Conservation (phyloP, 2,113 vertebrate genomes). For the Ceuthmochares aereus region DNA sequence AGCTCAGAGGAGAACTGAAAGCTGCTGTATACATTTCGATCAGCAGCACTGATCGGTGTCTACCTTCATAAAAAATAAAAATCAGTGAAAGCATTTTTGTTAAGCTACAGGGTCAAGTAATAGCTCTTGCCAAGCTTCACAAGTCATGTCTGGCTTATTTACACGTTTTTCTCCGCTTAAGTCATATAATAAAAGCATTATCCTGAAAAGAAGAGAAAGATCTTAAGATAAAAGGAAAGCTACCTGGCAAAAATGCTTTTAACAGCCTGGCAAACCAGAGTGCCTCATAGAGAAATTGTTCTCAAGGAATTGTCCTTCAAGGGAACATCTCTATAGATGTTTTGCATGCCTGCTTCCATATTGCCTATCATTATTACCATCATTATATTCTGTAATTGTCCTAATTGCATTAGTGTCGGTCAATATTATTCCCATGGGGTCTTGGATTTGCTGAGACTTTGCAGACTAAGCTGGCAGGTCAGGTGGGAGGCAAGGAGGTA, state of each 20-base stretch:
- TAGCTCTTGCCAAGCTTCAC: background rate
- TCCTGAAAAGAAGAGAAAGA: background rate
- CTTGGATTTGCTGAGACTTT: background rate
- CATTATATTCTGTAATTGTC: background rate
- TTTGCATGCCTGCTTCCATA: background rate
- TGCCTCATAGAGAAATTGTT: background rate
- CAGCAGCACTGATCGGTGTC: background rate
- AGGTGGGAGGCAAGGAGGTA: background rate
- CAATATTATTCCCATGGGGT: background rate
- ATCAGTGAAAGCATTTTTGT: slow-evolving; percentile 24
- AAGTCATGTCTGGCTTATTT: background rate
- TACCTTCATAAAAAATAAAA: background rate
- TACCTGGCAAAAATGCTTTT: background rate
- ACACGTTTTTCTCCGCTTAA: background rate
- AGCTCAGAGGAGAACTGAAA: background rate
- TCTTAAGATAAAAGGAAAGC: background rate
- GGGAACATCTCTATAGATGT: background rate
- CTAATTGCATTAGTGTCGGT: background rate
- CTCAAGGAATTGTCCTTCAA: background rate
- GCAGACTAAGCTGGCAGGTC: background rate
- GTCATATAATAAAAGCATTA: background rate
- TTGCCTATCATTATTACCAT: background rate
- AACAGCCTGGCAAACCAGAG: background rate
- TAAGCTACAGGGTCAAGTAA: background rate
- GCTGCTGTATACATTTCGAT: background rate